phyloP scores from a whole-genome alignment of 2,888 invertebrate genomes.

The Drosophila vallismaia region DNA sequence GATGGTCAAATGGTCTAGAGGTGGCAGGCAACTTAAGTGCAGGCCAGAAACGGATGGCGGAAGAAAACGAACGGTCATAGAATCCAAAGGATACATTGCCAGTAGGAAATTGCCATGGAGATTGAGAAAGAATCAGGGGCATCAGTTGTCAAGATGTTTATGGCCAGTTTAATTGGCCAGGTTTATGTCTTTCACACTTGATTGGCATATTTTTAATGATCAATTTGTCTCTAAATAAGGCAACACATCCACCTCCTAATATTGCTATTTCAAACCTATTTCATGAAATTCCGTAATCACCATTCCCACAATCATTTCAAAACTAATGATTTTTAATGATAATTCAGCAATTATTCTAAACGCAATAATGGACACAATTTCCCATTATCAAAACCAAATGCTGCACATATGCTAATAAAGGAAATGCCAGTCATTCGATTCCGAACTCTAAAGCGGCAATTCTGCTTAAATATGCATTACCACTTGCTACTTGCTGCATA shows the following conservation, averaged over 20 bases:
- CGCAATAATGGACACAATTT: constrained; percentile 4
- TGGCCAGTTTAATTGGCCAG: constrained; percentile 14
- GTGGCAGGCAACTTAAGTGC: constrained; percentile 26
- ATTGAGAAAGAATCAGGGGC: constrained; percentile 1
- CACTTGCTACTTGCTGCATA: constrained; percentile 19
- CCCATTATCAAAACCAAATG: background rate
- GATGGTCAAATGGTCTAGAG: constrained; percentile 23
- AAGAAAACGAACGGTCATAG: background rate
- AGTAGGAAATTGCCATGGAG: constrained; percentile 3
- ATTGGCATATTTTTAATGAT: background rate
- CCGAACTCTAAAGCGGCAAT: constrained; percentile 22
- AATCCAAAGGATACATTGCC: background rate
- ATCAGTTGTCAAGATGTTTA: constrained; percentile 20
- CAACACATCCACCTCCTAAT: too few relatives aligned
- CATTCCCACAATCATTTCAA: background rate
- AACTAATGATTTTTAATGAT: background rate
- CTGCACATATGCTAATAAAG: constrained; percentile 21
- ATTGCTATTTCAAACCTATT: background rate
- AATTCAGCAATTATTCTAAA: constrained; percentile 9
- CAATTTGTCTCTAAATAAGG: too few relatives aligned
- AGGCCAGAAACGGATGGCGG: background rate
- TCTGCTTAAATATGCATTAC: constrained; percentile 23
- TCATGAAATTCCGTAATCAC: background rate
- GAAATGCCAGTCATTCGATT: constrained; percentile 18
- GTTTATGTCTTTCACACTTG: background rate